Conservation (phyloP, 2,797 vertebrate genomes). For the Decapterus maruadsi region DNA sequence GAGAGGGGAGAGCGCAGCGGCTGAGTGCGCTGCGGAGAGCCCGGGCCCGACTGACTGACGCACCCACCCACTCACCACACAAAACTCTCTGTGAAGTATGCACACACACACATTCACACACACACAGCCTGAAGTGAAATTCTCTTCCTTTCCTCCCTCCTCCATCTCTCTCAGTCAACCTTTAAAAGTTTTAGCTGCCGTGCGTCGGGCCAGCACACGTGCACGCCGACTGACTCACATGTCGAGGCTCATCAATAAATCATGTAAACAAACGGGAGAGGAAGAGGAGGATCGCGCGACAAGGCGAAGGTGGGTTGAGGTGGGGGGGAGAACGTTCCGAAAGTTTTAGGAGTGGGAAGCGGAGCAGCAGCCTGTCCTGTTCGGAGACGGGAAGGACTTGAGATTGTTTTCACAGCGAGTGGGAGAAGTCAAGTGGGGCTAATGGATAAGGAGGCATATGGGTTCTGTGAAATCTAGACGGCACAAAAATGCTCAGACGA, state of each 20-base stretch:
- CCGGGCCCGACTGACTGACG: slow-evolving; percentile 68
- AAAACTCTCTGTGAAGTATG: slow-evolving; percentile 70
- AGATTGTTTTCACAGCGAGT: slow-evolving; percentile 39
- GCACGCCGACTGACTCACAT: slow-evolving; percentile 34
- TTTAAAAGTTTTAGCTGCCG: slow-evolving; percentile 51
- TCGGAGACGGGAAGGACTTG: slow-evolving; percentile 33
- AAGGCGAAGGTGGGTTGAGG: not conserved
- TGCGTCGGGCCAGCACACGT: slow-evolving; percentile 1
- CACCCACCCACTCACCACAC: slow-evolving; percentile 81
- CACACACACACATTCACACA: slow-evolving; percentile 52
- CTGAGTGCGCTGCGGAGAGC: slow-evolving; percentile 74
- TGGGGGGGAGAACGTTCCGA: slow-evolving; percentile 10
- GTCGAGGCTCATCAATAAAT: slow-evolving; percentile 62
- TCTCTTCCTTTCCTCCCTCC: slow-evolving; percentile 59
- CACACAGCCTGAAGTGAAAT: slow-evolving; percentile 48
- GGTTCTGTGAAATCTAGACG: slow-evolving; percentile 45
- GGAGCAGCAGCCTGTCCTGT: slow-evolving; percentile 14
- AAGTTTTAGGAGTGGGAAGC: not conserved
- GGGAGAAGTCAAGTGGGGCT: slow-evolving; percentile 41
- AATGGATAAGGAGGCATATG: slow-evolving; percentile 50
- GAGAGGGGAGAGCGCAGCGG: slow-evolving; percentile 64
- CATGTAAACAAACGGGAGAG: slow-evolving; percentile 51
- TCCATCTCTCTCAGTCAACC: slow-evolving; percentile 39
- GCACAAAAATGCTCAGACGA: slow-evolving; percentile 43
- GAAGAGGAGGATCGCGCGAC: not conserved